These are phyloP conservation scores for Leptinotarsa rubiginosa DNA, from an alignment of 2,888 invertebrate genomes.

Conservation along the genomic window DNA sequence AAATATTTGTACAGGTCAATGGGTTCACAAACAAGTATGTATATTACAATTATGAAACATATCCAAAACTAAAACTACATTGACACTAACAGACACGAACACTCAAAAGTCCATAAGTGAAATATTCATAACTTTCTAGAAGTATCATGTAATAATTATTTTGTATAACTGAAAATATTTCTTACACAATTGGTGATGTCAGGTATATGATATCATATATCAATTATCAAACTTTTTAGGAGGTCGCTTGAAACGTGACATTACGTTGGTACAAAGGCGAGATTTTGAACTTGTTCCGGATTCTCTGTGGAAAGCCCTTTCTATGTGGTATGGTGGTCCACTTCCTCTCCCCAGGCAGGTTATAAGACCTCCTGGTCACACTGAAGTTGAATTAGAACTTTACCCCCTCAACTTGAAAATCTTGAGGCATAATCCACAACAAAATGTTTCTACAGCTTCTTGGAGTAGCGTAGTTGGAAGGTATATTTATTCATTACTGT, in stretches of 20 bases:
- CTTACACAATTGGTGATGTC: too few relatives aligned
- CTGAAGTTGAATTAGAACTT: constrained; percentile 82
- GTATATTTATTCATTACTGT: constrained; percentile 37
- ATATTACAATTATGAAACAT: too few relatives aligned
- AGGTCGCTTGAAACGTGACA: constrained; percentile 81
- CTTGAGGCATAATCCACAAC: constrained; percentile 75
- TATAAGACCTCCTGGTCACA: constrained; percentile 74
- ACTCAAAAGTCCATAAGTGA: too few relatives aligned
- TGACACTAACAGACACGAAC: too few relatives aligned
- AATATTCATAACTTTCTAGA: too few relatives aligned
- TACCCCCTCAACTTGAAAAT: constrained; percentile 85
- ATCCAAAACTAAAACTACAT: too few relatives aligned
- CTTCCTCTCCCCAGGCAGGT: constrained; percentile 84
- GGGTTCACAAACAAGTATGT: too few relatives aligned
- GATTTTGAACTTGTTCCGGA: constrained; percentile 91
- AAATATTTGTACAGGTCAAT: too few relatives aligned
- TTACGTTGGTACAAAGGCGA: constrained; percentile 79
- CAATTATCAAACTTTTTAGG: constrained; percentile 47
- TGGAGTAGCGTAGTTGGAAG: constrained; percentile 64
- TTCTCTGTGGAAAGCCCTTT: constrained; percentile 87
- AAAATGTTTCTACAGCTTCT: constrained; percentile 50
- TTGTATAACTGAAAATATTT: too few relatives aligned
- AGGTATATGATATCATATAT: too few relatives aligned
- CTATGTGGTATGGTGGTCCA: constrained; percentile 84
- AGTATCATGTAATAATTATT: too few relatives aligned